A percentile compares a stretch with the other conserved stretches of the same genome.
Evolutionary conservation across 2,797 vertebrate species (phyloP).

Genomic region (Salarias fasciatus): DNA sequence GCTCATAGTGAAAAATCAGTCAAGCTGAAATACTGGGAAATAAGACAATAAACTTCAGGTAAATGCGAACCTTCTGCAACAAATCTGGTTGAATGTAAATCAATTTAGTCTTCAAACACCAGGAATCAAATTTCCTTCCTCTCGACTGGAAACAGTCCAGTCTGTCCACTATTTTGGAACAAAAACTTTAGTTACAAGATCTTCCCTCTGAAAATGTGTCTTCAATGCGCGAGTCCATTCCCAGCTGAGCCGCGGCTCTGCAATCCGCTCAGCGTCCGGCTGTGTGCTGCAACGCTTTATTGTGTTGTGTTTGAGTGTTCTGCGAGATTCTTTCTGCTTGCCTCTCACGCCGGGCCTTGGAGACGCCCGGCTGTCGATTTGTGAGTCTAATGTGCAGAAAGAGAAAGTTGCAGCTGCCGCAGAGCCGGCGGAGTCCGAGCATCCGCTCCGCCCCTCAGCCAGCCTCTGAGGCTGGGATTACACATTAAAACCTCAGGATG

Average conservation of each 20-base stretch:
- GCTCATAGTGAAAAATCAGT: too few species aligned
- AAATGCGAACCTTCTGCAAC: too few species aligned
- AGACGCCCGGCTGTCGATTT: conserved; percentile 57
- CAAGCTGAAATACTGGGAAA: too few species aligned
- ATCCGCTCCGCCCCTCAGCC: conserved; percentile 44
- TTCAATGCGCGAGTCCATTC: not conserved
- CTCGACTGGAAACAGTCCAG: too few species aligned
- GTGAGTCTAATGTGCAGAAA: conserved; percentile 73
- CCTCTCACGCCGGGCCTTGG: conserved; percentile 55
- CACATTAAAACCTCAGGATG: conserved; percentile 56
- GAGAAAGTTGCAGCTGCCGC: conserved; percentile 63
- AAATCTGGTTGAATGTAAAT: too few species aligned
- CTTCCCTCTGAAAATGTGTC: conserved; percentile 7
- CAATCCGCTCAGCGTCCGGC: not conserved
- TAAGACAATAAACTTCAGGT: too few species aligned
- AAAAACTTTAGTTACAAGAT: not conserved
- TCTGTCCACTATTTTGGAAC: not conserved
- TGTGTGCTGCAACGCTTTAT: too few species aligned
- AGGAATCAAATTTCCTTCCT: too few species aligned
- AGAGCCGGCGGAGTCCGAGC: conserved; percentile 24
- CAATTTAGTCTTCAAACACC: too few species aligned
- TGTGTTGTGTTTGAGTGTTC: conserved; percentile 35
- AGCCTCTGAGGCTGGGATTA: conserved; percentile 69
- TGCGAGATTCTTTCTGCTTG: conserved; percentile 38
- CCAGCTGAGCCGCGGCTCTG: not conserved